Base-by-base conservation (phyloP, 2,797 vertebrate genomes). In the Numenius phaeopus region DNA sequence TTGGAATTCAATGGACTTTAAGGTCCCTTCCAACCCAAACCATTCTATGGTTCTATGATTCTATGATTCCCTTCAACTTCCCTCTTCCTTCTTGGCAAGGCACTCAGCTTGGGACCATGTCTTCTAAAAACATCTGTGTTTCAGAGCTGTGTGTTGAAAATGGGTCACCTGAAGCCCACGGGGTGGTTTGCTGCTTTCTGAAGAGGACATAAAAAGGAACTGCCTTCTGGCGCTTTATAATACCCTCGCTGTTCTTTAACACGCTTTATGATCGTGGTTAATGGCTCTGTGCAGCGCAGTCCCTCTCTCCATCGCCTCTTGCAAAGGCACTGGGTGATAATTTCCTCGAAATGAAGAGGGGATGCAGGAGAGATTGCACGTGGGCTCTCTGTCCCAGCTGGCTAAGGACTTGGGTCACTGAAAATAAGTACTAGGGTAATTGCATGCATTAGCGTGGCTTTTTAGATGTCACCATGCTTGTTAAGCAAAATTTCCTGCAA, bases 211-310 rank as follows among this genome's bases (percentile, higher is more conserved):
- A 4, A 44, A 55, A 54, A 34, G 40, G 46, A 79, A 4, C 52
- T 18, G 47, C 40, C 52, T 76, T 32, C 24, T 34, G 47, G 55
- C 0, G 2, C 39, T n/a, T 0, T 20, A 4, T 27, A 32, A 59
- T 42, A 24, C 30, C 12, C 29, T 32, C 18, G 26, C 18, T 30
- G 15, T 66, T 72, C 77, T 61, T 52, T 11, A 50, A 17, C 26
- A 19, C 3, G 1, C 39, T 26, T 75, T 54, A 30, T 2, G 2
- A 1, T 21, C 16, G 0, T 50, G 32, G n/a, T 32, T 76, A 27
- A 64, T 47, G 75, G 20, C 49, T n/a, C 20, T 16, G 34, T 24
- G 65, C 32, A 9, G 9, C 23, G 16, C 4, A 5, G 37, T 49
- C 16, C 78, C 2, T 1, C 47, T 7, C 47, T 55, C 24, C 42